Evolutionary conservation across 2,888 invertebrate species (phyloP).

Genomic region (Cylloceria caligata): DNA sequence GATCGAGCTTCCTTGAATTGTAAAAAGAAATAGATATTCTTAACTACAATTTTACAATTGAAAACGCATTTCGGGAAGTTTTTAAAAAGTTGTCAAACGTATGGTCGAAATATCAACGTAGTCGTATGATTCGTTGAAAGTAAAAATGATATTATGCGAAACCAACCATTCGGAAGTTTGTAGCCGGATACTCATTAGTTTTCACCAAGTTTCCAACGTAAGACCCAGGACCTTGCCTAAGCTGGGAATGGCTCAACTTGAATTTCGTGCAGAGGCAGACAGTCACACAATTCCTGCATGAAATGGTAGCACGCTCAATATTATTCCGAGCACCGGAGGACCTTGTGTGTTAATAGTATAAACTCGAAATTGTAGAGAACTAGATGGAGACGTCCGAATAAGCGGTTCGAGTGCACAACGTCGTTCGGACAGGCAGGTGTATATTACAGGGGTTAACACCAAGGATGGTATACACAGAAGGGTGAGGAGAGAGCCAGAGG

Average conservation of each 20-base stretch:
- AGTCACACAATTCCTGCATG: background rate
- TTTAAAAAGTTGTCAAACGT: too few relatives aligned
- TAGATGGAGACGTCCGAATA: slow-evolving; percentile 49
- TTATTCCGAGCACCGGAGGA: slow-evolving; percentile 26
- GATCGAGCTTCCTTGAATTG: too few relatives aligned
- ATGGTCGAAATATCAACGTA: too few relatives aligned
- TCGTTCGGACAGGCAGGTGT: slow-evolving; percentile 51
- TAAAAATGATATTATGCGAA: too few relatives aligned
- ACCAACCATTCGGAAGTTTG: background rate
- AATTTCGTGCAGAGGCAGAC: background rate
- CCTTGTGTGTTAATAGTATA: background rate
- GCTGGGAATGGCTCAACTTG: background rate
- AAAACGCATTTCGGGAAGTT: too few relatives aligned
- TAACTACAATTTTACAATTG: too few relatives aligned
- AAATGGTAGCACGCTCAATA: background rate
- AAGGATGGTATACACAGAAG: slow-evolving; percentile 23
- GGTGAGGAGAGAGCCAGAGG: slow-evolving; percentile 41
- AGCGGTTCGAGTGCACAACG: slow-evolving; percentile 49
- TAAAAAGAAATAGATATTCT: too few relatives aligned
- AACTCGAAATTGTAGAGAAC: slow-evolving; percentile 32
- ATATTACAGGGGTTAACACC: slow-evolving; percentile 53
- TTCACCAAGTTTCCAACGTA: background rate
- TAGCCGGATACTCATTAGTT: background rate
- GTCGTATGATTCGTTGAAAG: too few relatives aligned
- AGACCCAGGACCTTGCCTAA: background rate